Conservation (phyloP, 2,888 invertebrate species). For the Zhuqinia jingwanae region DNA sequence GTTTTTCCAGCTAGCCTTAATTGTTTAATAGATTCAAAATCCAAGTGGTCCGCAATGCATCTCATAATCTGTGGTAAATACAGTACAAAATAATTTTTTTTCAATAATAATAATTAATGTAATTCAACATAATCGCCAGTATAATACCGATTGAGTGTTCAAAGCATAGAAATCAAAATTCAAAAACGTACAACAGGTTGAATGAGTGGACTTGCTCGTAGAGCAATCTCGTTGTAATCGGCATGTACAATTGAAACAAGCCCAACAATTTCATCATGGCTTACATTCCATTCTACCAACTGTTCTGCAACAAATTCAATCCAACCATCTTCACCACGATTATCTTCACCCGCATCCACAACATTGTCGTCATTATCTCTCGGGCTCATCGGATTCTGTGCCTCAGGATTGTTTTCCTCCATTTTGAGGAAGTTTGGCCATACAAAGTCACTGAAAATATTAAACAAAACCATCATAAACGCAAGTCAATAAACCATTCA, state of each 20-base stretch:
- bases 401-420: no score
- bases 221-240: constrained; percentile 12
- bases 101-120: no score
- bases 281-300: constrained; percentile 31
- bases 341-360: not conserved
- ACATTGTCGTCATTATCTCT: not conserved
- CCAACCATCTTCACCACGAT: not conserved
- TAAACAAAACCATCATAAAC: no score
- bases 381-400: no score
- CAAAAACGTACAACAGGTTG: constrained; percentile 32
- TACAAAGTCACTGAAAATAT: no score
- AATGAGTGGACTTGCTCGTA: not conserved
- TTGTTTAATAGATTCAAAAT: constrained; percentile 42
- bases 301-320: constrained; percentile 28
- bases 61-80: constrained; percentile 35
- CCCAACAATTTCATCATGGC: constrained; percentile 24
- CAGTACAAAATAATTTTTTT: not conserved
- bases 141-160: no score
- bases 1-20: constrained; percentile 18
- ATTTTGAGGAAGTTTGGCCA: no score
- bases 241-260: not conserved
- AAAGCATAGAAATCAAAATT: not conserved
- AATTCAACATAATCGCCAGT: no score
- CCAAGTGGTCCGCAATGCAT: constrained; percentile 23
- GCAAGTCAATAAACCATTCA: no score